phyloP scores from a whole-genome alignment of 2,888 invertebrate species.

The Protula sp. region DNA sequence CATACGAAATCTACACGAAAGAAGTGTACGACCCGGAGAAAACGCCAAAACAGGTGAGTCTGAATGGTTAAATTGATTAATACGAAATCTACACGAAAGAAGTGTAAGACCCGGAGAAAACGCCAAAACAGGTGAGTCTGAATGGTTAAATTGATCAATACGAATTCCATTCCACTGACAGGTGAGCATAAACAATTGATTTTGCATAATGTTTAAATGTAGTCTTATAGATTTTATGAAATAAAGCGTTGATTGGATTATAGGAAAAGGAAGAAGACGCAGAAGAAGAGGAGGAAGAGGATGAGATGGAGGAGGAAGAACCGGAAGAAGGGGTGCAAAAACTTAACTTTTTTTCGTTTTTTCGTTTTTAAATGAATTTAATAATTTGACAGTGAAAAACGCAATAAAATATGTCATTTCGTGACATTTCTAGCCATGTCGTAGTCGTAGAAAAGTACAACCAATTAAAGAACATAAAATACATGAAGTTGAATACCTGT shows the following conservation, averaged over 20 bases:
- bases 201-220: neutral
- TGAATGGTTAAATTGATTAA: neutral
- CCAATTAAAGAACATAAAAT: too few relatives aligned
- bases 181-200: conserved; percentile 28
- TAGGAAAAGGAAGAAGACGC: conserved; percentile 39
- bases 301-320: conserved; percentile 36
- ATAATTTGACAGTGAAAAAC: too few relatives aligned
- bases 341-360: neutral
- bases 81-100: conserved; percentile 44
- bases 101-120: conserved; percentile 47
- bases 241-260: neutral
- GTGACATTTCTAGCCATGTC: too few relatives aligned
- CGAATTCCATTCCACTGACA: conserved; percentile 45
- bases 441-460: too few relatives aligned
- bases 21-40: conserved; percentile 50
- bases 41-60: conserved; percentile 24
- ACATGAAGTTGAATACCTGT: too few relatives aligned
- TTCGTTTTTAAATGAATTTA: neutral
- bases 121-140: conserved; percentile 21
- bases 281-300: conserved; percentile 36
- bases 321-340: conserved; percentile 17
- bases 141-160: neutral
- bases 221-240: neutral
- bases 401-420: too few relatives aligned
- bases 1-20: conserved; percentile 38